phyloP scores from a whole-genome alignment of 2,888 invertebrate genomes.

The Drosophila helvetica region DNA sequence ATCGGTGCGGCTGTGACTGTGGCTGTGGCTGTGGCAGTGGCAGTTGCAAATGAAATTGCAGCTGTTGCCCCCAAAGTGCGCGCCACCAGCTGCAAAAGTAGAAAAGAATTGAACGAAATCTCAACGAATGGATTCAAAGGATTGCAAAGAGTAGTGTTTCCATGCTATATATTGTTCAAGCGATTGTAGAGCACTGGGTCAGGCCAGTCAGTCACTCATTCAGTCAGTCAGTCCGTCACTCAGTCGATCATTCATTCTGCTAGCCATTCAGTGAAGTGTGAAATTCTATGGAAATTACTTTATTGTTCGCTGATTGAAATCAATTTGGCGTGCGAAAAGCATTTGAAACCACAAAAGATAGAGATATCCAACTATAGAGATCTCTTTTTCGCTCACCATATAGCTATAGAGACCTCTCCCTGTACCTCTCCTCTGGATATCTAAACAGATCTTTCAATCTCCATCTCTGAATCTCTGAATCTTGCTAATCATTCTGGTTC shows the following conservation, averaged over 20 bases:
- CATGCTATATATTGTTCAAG: conserved; percentile 31
- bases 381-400: no score
- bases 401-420: conserved; percentile 7
- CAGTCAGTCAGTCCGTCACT: conserved; percentile 13
- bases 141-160: background rate
- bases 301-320: conserved; percentile 71
- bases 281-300: conserved; percentile 73
- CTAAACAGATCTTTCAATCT: conserved; percentile 1
- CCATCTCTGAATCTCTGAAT: conserved; percentile 34
- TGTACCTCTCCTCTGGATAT: background rate
- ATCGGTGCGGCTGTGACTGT: conserved; percentile 48
- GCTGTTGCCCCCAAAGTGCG: background rate
- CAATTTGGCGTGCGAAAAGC: conserved; percentile 64
- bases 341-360: conserved; percentile 4
- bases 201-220: conserved; percentile 22
- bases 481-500: conserved; percentile 57
- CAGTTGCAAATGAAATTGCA: background rate
- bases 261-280: conserved; percentile 60
- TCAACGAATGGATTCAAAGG: conserved; percentile 50
- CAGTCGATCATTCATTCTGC: conserved; percentile 1
- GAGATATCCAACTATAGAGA: background rate
- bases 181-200: conserved; percentile 74
- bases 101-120: conserved; percentile 41
- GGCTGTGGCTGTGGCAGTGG: background rate
- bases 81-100: conserved; percentile 59